Conservation (phyloP, 1,140 invertebrate genomes). For the Drosophila sucinea region DNA sequence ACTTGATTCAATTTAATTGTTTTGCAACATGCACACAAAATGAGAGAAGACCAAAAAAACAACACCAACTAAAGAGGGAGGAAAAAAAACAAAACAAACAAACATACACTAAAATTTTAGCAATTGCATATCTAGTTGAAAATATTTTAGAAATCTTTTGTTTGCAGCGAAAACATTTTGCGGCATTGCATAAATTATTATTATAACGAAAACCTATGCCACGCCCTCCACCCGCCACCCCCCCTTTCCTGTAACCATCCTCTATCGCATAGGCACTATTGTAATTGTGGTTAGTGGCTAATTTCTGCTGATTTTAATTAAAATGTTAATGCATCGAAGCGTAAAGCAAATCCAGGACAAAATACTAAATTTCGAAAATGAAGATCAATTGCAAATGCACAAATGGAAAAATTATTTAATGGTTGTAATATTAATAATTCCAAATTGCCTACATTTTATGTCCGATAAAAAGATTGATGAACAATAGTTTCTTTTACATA, state of each 20-base stretch:
- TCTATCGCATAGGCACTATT: not conserved
- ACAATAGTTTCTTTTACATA: too few species aligned
- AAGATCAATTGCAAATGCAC: not conserved
- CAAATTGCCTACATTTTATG: too few species aligned
- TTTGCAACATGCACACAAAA: slow-evolving; percentile 59
- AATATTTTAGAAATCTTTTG: slow-evolving; percentile 30
- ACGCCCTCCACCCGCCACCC: too few species aligned
- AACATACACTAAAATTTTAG: slow-evolving; percentile 9
- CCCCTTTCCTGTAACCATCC: too few species aligned
- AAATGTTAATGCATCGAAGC: slow-evolving; percentile 33
- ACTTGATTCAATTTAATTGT: slow-evolving; percentile 74
- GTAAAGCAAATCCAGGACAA: not conserved
- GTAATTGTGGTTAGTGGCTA: slow-evolving; percentile 17
- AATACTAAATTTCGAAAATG: not conserved
- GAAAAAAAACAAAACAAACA: slow-evolving; percentile 3
- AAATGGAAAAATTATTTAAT: slow-evolving; percentile 1
- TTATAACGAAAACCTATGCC: not conserved
- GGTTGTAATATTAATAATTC: not conserved
- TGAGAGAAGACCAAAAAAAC: not conserved
- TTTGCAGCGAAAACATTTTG: slow-evolving; percentile 46
- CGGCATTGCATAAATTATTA: slow-evolving; percentile 56
- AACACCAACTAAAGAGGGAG: not conserved
- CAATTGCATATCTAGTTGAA: slow-evolving; percentile 9
- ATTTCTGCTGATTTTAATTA: slow-evolving; percentile 63
- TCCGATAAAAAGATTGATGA: too few species aligned